These are phyloP conservation scores for Ladona fulva DNA, from an alignment of 1,140 invertebrate species.

Conservation along the genomic window DNA sequence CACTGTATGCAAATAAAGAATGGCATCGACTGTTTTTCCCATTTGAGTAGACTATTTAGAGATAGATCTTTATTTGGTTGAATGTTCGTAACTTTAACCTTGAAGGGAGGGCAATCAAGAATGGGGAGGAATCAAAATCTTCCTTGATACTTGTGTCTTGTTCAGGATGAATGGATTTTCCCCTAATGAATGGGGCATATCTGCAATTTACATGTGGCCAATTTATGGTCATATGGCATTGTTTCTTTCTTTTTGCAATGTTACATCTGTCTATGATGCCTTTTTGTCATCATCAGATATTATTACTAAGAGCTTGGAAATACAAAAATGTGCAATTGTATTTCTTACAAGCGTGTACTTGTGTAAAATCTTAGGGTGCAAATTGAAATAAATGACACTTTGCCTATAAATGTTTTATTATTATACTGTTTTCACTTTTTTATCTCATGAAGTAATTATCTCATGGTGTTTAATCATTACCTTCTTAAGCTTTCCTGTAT, in stretches of 20 bases:
- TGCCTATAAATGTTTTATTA: constrained; percentile 1
- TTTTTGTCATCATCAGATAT: neutral
- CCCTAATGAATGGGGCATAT: neutral
- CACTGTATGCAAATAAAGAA: neutral
- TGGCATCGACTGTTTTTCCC: neutral
- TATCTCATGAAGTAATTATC: too few relatives aligned
- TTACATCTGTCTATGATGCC: neutral
- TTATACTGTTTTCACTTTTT: too few relatives aligned
- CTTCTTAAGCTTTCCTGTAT: too few relatives aligned
- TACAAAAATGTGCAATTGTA: neutral
- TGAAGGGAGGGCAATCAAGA: neutral
- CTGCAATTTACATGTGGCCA: neutral
- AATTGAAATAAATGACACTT: constrained; percentile 9
- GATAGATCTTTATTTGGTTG: neutral
- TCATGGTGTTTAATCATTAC: too few relatives aligned
- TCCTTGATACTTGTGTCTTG: neutral
- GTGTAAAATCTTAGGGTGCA: constrained; percentile 2
- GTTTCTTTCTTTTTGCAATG: constrained; percentile 7
- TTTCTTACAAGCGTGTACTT: constrained; percentile 1
- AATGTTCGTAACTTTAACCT: neutral
- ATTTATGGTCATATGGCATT: neutral
- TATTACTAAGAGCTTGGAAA: constrained; percentile 2
- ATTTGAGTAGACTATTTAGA: neutral
- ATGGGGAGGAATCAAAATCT: neutral
- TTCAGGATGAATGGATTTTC: neutral